Base-by-base conservation (phyloP, 2,888 invertebrate species). In the Ctena decussata region DNA sequence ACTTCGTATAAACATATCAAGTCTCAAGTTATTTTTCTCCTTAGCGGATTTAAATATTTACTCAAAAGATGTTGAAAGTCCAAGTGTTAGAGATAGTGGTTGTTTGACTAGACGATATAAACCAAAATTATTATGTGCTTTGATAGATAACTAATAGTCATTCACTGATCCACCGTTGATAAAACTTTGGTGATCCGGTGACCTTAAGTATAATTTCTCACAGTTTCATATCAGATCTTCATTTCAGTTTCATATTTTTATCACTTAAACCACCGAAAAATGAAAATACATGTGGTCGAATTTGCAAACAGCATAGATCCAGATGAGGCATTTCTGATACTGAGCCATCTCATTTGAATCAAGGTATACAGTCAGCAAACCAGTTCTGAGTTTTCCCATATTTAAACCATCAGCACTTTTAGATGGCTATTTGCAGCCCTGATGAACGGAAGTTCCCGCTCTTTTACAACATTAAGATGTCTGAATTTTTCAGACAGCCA, bases 1-100 rank as follows among this genome's bases (percentile, higher is more conserved):
- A 74, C 85, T 84, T 85, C 87, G 86, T 87, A 87, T 71, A 77
- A 70, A 74, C 77, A 80, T 84, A 82, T 81, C 65, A 78, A 79
- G 72, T 39, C 77, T 82, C 44, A 18, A 71, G 80, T 81, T 49
- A 77, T 84, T 85, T 79, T 80, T 85, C 86, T 82, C 85, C 39
- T 84, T 82, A 69, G 37, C 44, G 49, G 71, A 75, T 75, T 79
- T 71, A 74, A 72, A 76, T 46, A 44, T 72, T 41, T 72, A 27
- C 46, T 72, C 53, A 24, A 27, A 49, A 44, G 57, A 75, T 49
- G 82, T 80, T 71, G 84, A 88, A 88, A 84, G 84, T 85, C 85
- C 85, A 84, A 73, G 79, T 79, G 72, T 41, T 72, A 44, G 21
- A 72, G 77, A 77, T 77, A 77, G 37, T 24, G 44, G 65, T 32